A percentile compares a stretch with the other conserved stretches of the same genome.
Conservation (phyloP, 2,113 vertebrate species). For the Glaucomys volans region DNA sequence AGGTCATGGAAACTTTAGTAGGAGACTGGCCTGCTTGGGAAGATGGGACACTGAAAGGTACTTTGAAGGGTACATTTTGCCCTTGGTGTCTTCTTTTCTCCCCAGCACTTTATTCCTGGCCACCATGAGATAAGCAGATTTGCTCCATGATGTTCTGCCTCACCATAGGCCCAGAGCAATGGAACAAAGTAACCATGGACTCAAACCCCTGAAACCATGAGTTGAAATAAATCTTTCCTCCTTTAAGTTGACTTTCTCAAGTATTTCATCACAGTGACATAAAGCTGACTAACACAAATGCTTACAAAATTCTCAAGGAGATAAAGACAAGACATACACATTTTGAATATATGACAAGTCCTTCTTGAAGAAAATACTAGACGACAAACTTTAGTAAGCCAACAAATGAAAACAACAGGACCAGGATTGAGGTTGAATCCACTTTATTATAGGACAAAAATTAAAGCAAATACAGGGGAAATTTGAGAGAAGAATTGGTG, state of each 20-base stretch:
- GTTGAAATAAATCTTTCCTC: background rate
- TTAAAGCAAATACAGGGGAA: background rate
- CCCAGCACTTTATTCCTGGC: too few species aligned
- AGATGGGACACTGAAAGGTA: background rate
- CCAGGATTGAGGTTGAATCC: background rate
- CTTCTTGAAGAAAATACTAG: background rate
- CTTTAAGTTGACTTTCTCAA: background rate
- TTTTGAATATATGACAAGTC: background rate
- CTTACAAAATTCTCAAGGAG: conserved; percentile 5
- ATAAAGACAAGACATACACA: background rate
- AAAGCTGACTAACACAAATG: background rate
- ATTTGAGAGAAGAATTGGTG: background rate
- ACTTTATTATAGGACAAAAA: background rate
- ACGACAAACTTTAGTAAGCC: background rate
- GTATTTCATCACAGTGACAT: background rate
- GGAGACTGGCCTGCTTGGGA: background rate
- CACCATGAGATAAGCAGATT: too few species aligned
- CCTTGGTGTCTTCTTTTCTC: too few species aligned
- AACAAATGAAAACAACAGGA: background rate
- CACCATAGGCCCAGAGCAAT: background rate
- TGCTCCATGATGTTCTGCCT: background rate
- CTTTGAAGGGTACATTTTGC: background rate
- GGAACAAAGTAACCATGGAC: background rate
- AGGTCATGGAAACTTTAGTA: background rate
- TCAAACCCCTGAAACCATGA: background rate